phyloP scores from a whole-genome alignment of 2,797 vertebrate species.

The Pygocentrus nattereri region DNA sequence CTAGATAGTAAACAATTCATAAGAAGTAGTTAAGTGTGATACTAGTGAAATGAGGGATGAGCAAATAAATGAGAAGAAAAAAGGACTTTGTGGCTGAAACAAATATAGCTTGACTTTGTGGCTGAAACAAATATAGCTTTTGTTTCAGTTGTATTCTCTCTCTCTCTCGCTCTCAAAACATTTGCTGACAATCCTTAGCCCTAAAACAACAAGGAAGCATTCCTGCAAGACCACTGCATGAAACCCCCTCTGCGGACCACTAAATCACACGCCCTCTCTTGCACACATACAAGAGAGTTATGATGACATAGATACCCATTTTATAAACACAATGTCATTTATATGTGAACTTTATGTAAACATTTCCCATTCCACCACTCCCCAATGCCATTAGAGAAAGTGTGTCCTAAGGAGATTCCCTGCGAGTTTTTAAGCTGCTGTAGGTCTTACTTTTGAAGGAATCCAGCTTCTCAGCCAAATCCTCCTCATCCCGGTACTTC shows the following conservation, averaged over 20 bases:
- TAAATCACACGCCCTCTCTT: neutral
- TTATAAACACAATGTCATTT: slow-evolving; percentile 23
- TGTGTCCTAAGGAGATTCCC: neutral
- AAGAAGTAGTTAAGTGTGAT: slow-evolving; percentile 8
- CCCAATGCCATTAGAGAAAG: neutral
- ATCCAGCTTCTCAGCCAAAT: slow-evolving; percentile 89
- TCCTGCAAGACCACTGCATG: slow-evolving; percentile 40
- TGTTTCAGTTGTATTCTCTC: slow-evolving; percentile 27
- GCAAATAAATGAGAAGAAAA: slow-evolving; percentile 3
- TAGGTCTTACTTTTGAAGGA: slow-evolving; percentile 91
- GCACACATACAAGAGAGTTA: neutral
- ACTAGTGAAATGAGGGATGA: neutral
- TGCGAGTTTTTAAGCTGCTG: neutral
- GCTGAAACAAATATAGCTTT: slow-evolving; percentile 17
- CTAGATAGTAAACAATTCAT: slow-evolving; percentile 21
- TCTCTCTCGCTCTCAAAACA: neutral
- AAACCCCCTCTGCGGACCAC: slow-evolving; percentile 22
- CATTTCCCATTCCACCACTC: neutral
- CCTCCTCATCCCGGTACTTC: slow-evolving; percentile 94
- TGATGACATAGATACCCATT: slow-evolving; percentile 16
- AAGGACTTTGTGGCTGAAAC: slow-evolving; percentile 5
- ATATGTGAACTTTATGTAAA: slow-evolving; percentile 13
- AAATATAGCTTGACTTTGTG: slow-evolving; percentile 15
- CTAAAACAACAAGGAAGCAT: slow-evolving; percentile 38
- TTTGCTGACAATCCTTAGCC: slow-evolving; percentile 11